A percentile compares a stretch with the other conserved stretches of the same genome.
Conservation (phyloP, 2,888 invertebrate genomes). For the Drosophila affinis region DNA sequence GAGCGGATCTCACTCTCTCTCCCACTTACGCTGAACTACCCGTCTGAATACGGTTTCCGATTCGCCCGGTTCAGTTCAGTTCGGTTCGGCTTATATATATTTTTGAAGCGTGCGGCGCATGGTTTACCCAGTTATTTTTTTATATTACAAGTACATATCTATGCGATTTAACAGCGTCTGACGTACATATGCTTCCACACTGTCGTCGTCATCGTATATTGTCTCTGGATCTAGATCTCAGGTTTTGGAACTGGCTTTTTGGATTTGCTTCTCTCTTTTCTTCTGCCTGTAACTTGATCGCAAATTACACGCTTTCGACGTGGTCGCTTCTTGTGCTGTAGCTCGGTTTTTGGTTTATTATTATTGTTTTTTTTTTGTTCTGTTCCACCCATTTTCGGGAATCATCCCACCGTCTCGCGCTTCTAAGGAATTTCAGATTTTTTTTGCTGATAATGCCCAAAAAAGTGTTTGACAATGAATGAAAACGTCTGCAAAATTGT, state of each 20-base stretch:
- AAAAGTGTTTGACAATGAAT: constrained; percentile 13
- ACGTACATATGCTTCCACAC: constrained; percentile 10
- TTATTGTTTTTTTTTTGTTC: constrained; percentile 16
- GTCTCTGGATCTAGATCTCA: constrained; percentile 1
- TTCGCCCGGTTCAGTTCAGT: constrained; percentile 7
- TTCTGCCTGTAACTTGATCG: constrained; percentile 57
- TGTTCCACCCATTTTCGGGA: background rate
- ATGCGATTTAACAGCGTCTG: constrained; percentile 3
- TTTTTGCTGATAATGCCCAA: constrained; percentile 27
- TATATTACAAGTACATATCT: constrained; percentile 20
- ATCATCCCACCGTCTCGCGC: constrained; percentile 3
- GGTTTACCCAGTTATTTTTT: constrained; percentile 7
- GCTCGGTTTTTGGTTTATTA: constrained; percentile 22
- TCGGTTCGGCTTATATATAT: constrained; percentile 14
- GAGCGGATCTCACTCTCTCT: constrained; percentile 45
- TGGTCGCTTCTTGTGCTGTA: constrained; percentile 12
- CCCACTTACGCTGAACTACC: no score
- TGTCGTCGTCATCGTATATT: constrained; percentile 15
- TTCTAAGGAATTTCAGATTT: constrained; percentile 13
- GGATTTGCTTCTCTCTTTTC: background rate
- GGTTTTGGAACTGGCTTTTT: background rate
- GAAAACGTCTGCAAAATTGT: constrained; percentile 37
- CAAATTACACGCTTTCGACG: constrained; percentile 44
- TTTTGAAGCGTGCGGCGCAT: constrained; percentile 7
- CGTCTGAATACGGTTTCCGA: background rate